Evolutionary conservation across 2,888 invertebrate species (phyloP).

Genomic region (Drosophila mettleri): DNA sequence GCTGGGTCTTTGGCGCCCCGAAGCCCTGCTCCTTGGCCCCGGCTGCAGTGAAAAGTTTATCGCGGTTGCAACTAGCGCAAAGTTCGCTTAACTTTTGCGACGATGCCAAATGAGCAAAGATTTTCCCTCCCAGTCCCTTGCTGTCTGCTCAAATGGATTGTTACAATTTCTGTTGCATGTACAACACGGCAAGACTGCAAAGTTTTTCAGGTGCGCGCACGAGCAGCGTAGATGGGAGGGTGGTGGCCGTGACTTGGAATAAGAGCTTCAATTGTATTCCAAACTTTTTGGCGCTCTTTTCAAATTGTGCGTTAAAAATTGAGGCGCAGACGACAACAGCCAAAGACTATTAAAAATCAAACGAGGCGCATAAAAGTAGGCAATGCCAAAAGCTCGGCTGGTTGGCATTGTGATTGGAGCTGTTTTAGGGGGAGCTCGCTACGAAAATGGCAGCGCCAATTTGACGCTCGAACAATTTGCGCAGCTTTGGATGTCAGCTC

Average conservation of each 20-base stretch:
- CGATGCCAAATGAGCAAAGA: slow-evolving; percentile 65
- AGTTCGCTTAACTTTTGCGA: slow-evolving; percentile 66
- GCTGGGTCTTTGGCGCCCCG: neutral
- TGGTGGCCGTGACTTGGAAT: neutral
- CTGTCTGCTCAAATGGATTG: slow-evolving; percentile 37
- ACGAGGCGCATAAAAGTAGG: slow-evolving; percentile 74
- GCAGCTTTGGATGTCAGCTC: slow-evolving; percentile 79
- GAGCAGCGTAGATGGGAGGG: neutral
- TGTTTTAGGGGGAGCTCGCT: neutral
- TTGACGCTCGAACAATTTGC: slow-evolving; percentile 81
- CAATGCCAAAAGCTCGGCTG: slow-evolving; percentile 39
- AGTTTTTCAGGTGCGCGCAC: slow-evolving; percentile 27
- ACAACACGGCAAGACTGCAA: slow-evolving; percentile 43
- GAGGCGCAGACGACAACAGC: slow-evolving; percentile 45
- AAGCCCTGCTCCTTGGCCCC: neutral
- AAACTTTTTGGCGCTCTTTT: slow-evolving; percentile 64
- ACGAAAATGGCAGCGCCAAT: slow-evolving; percentile 70
- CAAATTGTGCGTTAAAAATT: slow-evolving; percentile 76
- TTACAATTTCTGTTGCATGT: slow-evolving; percentile 59
- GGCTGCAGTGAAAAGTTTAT: slow-evolving; percentile 56
- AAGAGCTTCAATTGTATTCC: slow-evolving; percentile 55
- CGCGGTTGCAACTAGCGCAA: slow-evolving; percentile 72
- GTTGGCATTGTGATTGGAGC: neutral
- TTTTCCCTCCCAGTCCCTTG: neutral
- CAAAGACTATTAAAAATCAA: slow-evolving; percentile 75